Evolutionary conservation across 2,113 vertebrate genomes (phyloP).

Genomic region (Cheirogaleus medius): DNA sequence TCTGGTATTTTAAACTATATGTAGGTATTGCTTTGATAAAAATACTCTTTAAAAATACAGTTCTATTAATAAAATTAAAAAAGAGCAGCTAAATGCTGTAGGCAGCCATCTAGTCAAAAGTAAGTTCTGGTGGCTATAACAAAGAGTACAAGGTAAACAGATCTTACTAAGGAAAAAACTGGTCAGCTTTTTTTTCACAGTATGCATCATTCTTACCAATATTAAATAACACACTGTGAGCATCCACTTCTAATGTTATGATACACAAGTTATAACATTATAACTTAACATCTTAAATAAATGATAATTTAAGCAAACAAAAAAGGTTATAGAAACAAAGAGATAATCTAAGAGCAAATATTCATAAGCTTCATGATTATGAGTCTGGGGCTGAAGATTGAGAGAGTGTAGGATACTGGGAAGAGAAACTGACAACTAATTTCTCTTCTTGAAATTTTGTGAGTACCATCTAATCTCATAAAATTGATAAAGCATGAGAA

Average conservation of each 20-base stretch:
- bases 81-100: neutral
- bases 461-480: neutral
- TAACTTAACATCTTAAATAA: neutral
- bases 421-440: neutral
- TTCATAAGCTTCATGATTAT: neutral
- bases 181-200: neutral
- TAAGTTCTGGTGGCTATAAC: neutral
- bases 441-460: neutral
- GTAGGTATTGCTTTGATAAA: neutral
- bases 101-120: neutral
- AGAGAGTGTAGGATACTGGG: neutral
- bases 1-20: neutral
- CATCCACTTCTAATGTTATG: neutral
- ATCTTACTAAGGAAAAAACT: neutral
- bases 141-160: neutral
- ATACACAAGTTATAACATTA: neutral
- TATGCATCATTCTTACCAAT: neutral
- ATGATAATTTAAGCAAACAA: neutral
- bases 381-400: neutral
- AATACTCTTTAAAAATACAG: neutral
- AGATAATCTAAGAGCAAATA: neutral
- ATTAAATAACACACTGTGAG: neutral
- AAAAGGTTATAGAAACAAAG: neutral
- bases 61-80: neutral
- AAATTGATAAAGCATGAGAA: neutral